Conservation (phyloP, 2,113 vertebrate genomes). For the Stegostoma tigrinum region DNA sequence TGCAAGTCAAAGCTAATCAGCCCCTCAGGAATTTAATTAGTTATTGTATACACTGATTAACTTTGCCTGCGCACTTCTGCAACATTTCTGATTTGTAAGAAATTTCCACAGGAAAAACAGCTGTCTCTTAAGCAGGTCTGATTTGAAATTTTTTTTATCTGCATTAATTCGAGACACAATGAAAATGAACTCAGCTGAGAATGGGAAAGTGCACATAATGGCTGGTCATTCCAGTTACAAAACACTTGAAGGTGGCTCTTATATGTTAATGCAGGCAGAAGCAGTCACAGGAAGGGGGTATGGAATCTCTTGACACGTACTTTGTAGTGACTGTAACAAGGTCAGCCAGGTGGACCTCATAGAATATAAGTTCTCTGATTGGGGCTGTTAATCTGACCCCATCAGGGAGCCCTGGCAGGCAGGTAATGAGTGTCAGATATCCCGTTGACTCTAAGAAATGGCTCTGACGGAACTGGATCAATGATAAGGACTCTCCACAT, state of each 20-base stretch:
- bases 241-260: neutral
- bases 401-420: no score
- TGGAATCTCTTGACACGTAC: neutral
- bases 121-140: neutral
- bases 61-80: neutral
- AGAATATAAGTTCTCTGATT: no score
- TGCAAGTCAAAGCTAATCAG: conserved; percentile 32
- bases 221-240: neutral
- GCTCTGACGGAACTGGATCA: no score
- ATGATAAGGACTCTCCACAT: no score
- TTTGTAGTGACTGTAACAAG: no score
- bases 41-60: neutral
- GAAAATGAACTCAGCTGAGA: neutral
- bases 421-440: no score
- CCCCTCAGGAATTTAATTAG: conserved; percentile 26
- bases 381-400: no score
- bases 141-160: neutral
- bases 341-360: no score
- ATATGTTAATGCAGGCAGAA: neutral
- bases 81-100: neutral
- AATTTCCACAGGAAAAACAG: neutral
- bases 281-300: neutral
- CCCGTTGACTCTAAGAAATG: no score
- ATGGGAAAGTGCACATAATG: neutral
- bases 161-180: neutral